Conservation (phyloP, 2,888 invertebrate genomes). For the Matsumyia berberina region DNA sequence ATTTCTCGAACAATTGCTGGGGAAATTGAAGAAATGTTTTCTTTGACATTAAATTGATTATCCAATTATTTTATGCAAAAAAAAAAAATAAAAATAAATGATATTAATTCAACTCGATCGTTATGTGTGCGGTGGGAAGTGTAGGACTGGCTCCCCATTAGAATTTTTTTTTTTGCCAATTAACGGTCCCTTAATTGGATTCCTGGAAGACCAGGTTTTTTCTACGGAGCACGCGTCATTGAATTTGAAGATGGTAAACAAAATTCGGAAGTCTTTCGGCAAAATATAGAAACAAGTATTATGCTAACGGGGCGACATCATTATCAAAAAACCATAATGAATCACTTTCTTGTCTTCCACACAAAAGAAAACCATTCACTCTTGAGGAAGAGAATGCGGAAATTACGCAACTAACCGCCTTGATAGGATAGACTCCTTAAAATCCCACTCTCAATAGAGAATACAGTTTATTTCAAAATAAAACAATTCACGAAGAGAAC, state of each 20-base stretch:
- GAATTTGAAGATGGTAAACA: neutral
- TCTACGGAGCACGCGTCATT: constrained; percentile 14
- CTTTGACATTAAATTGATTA: too few relatives aligned
- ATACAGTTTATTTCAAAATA: neutral
- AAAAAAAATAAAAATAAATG: too few relatives aligned
- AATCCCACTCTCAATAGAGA: neutral
- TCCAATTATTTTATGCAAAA: too few relatives aligned
- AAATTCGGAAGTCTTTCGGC: constrained; percentile 22
- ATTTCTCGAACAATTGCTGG: too few relatives aligned
- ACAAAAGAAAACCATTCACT: constrained; percentile 19
- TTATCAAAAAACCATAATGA: constrained; percentile 31
- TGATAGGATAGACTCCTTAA: neutral
- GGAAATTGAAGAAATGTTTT: too few relatives aligned
- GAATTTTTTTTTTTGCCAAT: too few relatives aligned
- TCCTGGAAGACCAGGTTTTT: constrained; percentile 32
- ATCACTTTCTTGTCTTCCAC: neutral
- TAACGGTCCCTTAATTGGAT: too few relatives aligned
- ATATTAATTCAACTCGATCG: too few relatives aligned
- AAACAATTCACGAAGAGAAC: constrained; percentile 16
- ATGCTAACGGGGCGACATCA: constrained; percentile 50
- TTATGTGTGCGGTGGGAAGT: too few relatives aligned
- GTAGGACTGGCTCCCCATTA: too few relatives aligned
- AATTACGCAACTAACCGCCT: constrained; percentile 40
- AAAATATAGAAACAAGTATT: constrained; percentile 42
- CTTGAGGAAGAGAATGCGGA: constrained; percentile 6